phyloP scores from a whole-genome alignment of 2,113 vertebrate species.

The Cynocephalus volans region DNA sequence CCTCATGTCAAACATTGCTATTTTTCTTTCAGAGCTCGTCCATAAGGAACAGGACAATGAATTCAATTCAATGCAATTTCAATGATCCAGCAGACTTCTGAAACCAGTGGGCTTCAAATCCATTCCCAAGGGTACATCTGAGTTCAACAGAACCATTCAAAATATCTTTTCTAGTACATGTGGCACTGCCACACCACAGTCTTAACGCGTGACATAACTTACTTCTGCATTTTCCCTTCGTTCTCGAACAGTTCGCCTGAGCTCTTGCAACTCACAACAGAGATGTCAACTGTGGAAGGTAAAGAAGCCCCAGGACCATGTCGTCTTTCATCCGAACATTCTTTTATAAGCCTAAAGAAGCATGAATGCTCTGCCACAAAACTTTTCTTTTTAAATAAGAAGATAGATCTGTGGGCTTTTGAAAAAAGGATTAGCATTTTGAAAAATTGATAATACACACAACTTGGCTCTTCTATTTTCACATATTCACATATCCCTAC shows the following conservation, averaged over 20 bases:
- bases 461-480: not conserved
- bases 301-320: not conserved
- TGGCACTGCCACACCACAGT: not conserved
- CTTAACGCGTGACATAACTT: not conserved
- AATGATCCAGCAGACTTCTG: not conserved
- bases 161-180: not conserved
- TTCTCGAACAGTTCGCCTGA: not conserved
- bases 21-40: conserved; percentile 43
- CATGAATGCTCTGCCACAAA: not conserved
- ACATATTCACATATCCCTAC: not conserved
- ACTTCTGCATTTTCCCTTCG: not conserved
- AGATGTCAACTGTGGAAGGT: conserved; percentile 31
- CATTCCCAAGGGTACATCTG: not conserved
- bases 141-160: not conserved
- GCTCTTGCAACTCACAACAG: conserved; percentile 49
- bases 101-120: not conserved
- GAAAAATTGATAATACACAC: not conserved
- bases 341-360: conserved; percentile 6
- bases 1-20: not conserved
- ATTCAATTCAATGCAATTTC: not conserved
- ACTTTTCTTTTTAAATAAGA: conserved; percentile 1
- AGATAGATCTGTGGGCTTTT: not conserved
- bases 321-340: not conserved
- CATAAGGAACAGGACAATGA: not conserved
- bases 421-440: conserved; percentile 19